Evolutionary conservation across 1,140 invertebrate genomes (phyloP).

Genomic region (Scaptodrosophila lebanonensis): DNA sequence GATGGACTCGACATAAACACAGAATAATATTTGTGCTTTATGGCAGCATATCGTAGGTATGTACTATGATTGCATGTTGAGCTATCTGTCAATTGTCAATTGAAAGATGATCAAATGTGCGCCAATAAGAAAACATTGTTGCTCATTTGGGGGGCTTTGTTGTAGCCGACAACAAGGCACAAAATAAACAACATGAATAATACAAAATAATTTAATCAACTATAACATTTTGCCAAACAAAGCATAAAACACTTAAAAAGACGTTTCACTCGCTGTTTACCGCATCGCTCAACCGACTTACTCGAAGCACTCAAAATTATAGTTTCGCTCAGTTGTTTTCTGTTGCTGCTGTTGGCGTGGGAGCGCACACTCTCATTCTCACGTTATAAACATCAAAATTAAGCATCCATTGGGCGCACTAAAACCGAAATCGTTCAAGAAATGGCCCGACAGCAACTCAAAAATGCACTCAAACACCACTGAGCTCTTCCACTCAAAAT

Average conservation of each 20-base stretch:
- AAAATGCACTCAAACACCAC: conserved; percentile 17
- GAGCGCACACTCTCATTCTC: conserved; percentile 61
- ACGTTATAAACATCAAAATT: conserved; percentile 72
- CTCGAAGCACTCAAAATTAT: conserved; percentile 49
- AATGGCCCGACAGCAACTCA: conserved; percentile 25
- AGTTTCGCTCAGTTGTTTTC: conserved; percentile 49
- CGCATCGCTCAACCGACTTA: conserved; percentile 10
- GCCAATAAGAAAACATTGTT: background rate
- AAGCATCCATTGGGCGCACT: conserved; percentile 53
- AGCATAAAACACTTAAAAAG: conserved; percentile 73
- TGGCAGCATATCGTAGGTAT: too few species aligned
- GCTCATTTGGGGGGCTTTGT: conserved; percentile 27
- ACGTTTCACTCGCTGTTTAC: conserved; percentile 28
- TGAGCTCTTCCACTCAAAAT: conserved; percentile 34
- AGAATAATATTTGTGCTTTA: too few species aligned
- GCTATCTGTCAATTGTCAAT: too few species aligned
- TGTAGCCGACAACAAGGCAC: background rate
- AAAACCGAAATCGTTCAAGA: conserved; percentile 49
- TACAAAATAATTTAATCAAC: conserved; percentile 68
- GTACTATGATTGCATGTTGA: too few species aligned
- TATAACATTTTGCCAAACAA: conserved; percentile 73
- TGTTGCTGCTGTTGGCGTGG: conserved; percentile 25
- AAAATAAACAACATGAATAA: conserved; percentile 57
- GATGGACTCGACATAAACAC: too few species aligned
- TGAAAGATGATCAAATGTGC: too few species aligned